These are phyloP conservation scores for Strix uralensis DNA, from an alignment of 2,113 vertebrate genomes.

Conservation along the genomic window DNA sequence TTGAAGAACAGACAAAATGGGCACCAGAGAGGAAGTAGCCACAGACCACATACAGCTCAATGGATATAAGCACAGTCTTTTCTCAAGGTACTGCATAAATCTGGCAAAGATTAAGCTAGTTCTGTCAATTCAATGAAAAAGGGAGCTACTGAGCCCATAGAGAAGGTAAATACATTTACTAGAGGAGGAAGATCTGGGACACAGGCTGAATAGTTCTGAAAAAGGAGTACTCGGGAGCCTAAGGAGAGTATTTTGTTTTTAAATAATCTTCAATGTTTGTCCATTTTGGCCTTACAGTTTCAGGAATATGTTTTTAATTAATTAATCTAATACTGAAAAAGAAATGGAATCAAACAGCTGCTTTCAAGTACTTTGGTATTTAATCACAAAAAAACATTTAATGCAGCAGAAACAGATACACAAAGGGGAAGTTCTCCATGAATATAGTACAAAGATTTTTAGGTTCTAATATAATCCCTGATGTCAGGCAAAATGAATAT, in stretches of 20 bases:
- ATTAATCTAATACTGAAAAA: neutral
- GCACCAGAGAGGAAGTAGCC: neutral
- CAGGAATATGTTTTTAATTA: neutral
- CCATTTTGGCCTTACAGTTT: neutral
- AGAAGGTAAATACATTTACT: neutral
- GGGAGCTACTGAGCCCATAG: neutral
- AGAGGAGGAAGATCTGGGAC: neutral
- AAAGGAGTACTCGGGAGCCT: neutral
- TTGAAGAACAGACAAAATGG: neutral
- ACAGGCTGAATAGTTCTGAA: neutral
- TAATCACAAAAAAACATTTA: neutral
- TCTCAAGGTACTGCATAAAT: neutral
- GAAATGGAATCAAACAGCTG: neutral
- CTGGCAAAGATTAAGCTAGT: neutral
- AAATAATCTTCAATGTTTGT: neutral
- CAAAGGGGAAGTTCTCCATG: neutral
- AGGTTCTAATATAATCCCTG: neutral
- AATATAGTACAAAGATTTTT: neutral
- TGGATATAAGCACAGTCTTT: neutral
- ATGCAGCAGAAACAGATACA: neutral
- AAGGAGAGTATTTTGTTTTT: neutral
- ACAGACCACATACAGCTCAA: neutral
- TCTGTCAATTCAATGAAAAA: neutral
- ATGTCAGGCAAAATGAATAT: neutral
- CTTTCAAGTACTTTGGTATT: neutral